Percentiles rank a stretch among this genome's conserved stretches.
Evolutionary conservation across 2,888 invertebrate species (phyloP).

Genomic region (Agonopterix subpropinquella): DNA sequence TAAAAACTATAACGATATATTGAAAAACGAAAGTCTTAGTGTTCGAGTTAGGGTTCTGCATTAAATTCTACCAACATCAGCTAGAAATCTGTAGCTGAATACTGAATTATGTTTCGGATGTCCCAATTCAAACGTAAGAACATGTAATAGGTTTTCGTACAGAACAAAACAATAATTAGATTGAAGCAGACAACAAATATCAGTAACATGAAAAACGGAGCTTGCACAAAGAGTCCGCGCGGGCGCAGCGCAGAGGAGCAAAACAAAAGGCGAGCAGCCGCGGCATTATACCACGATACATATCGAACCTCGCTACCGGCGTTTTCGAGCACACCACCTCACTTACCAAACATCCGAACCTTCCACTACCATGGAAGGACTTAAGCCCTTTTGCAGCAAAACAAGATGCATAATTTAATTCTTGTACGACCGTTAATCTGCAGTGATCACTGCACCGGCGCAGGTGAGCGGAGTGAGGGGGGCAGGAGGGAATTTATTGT

Average conservation of each 20-base stretch:
- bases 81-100: too few relatives aligned
- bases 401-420: conserved; percentile 21
- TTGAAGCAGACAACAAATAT: background rate
- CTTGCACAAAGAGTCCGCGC: conserved; percentile 4
- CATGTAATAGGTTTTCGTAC: too few relatives aligned
- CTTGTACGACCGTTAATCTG: conserved; percentile 36
- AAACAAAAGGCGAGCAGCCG: conserved; percentile 11
- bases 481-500: conserved; percentile 21
- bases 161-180: background rate
- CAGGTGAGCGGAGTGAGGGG: conserved; percentile 13
- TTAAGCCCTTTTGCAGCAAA: conserved; percentile 3
- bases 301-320: conserved; percentile 28
- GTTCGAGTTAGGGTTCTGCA: too few relatives aligned
- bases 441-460: conserved; percentile 26
- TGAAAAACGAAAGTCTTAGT: too few relatives aligned
- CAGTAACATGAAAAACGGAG: conserved; percentile 1
- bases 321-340: conserved; percentile 1
- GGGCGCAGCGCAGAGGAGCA: conserved; percentile 8
- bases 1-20: too few relatives aligned
- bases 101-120: background rate
- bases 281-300: conserved; percentile 27
- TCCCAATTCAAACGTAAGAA: too few relatives aligned
- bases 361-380: background rate
- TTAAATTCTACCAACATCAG: too few relatives aligned
- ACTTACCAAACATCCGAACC: too few relatives aligned